Evolutionary conservation across 2,113 vertebrate species (phyloP), one percentile per base, ranked within the genome.

Genomic region (Gavia stellata): DNA sequence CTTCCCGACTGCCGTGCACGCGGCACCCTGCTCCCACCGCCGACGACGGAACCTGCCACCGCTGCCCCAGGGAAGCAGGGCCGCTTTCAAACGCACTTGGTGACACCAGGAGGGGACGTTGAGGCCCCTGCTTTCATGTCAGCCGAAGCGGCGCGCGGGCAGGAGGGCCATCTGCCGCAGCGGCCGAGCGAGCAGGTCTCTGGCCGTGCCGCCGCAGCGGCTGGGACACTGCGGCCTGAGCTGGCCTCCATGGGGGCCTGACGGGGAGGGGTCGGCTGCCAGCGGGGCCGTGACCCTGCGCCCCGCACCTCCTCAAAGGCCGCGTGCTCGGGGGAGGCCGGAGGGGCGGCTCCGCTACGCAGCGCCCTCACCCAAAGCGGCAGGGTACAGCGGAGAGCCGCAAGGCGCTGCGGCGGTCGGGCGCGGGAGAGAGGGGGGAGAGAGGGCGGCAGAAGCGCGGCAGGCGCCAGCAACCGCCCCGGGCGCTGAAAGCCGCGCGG

Each of bases 61-160:
- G 40, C 65, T 6, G n/a, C 12, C 17, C 6, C 25, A 0, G 33
- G 31, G 72, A 34, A 62, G 28, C 53, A 5, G 45, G 18, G 5
- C 66, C 0, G 40, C 38, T 20, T 8, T 10, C 52, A 3, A 17
- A 7, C 7, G 36, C 45, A 5, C 47, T 2, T 3, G 33, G 36
- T 17, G 73, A 16, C 58, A 59, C 13, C 3, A 19, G 52, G 9
- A 23, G 12, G 40, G 68, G 40, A 6, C 10, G 20, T 1, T 3
- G 44, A 14, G 6, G 56, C 7, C 20, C 20, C 4, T 3, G 44
- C 52, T 12, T 14, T 26, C 67, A 1, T 0, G 34, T 10, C 81
- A 58, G 81, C 49, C 38, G 14, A 23, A 20, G 17, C 34, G 14
- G 24, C 75, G 36, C 9, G 17, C 1, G 11, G 44, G 20, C 36